A percentile compares a stretch with the other conserved stretches of the same genome.
Evolutionary conservation across 2,113 vertebrate genomes (phyloP).

Genomic region (Alces alces): DNA sequence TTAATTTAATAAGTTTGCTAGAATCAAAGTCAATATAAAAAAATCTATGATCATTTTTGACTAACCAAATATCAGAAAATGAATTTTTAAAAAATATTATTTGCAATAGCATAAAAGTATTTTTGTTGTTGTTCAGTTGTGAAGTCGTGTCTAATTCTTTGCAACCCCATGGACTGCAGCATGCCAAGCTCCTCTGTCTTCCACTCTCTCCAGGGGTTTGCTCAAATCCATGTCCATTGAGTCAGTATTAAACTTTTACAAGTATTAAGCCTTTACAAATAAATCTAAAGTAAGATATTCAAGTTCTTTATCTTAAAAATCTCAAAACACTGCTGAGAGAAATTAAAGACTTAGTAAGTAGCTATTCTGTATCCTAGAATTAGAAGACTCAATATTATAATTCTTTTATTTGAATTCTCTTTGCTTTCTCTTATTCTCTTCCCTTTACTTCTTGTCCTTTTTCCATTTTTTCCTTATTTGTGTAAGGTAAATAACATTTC

Average conservation of each 20-base stretch:
- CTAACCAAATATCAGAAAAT: neutral
- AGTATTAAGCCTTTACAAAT: neutral
- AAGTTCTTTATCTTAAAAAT: neutral
- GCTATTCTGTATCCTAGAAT: neutral
- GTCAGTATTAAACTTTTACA: neutral
- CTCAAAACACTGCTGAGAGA: neutral
- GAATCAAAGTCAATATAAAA: neutral
- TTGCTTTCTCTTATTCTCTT: neutral
- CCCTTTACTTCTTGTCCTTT: neutral
- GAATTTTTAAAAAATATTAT: neutral
- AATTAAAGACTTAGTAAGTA: constrained; percentile 6
- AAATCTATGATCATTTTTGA: neutral
- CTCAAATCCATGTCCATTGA: neutral
- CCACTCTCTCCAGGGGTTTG: neutral
- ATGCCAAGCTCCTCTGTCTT: neutral
- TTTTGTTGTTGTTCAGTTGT: neutral
- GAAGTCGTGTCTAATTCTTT: neutral
- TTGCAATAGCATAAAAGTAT: neutral
- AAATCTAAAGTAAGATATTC: neutral
- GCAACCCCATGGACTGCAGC: neutral
- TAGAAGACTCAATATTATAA: neutral
- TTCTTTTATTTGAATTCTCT: neutral
- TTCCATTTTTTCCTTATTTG: neutral
- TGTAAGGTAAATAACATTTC: neutral
- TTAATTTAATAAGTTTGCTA: neutral